These are phyloP conservation scores for Cephus sareptanus DNA, from an alignment of 2,888 invertebrate genomes.

Conservation along the genomic window DNA sequence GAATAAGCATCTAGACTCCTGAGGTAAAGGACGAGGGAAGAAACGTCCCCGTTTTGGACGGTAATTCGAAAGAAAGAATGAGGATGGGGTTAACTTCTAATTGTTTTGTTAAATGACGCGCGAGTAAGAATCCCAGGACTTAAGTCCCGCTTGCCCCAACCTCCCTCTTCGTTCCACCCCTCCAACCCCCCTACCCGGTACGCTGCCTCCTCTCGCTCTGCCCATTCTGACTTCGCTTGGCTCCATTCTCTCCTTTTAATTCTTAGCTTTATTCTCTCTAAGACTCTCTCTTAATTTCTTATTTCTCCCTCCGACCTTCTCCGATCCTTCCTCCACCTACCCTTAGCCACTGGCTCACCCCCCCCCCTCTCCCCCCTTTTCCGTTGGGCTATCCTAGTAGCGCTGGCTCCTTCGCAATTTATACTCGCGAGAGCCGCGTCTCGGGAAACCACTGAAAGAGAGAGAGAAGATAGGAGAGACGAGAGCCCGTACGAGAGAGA, in stretches of 20 bases:
- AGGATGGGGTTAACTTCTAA: constrained; percentile 66
- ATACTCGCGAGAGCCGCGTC: constrained; percentile 44
- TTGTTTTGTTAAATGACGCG: constrained; percentile 68
- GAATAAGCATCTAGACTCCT: constrained; percentile 34
- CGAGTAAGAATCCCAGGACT: constrained; percentile 66
- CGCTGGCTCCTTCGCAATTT: constrained; percentile 51
- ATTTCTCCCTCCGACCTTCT: constrained; percentile 51
- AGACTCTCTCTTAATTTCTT: constrained; percentile 67
- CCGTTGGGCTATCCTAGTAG: constrained; percentile 34
- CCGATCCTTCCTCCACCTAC: constrained; percentile 11
- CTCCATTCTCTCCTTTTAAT: constrained; percentile 54
- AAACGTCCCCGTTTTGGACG: not conserved
- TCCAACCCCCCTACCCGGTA: constrained; percentile 21
- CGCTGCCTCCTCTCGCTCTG: constrained; percentile 26
- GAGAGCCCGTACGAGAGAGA: constrained; percentile 43
- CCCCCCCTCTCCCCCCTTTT: constrained; percentile 37
- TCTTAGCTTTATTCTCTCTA: constrained; percentile 67
- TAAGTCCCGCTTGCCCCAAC: constrained; percentile 55
- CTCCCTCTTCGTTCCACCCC: constrained; percentile 22
- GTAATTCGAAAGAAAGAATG: constrained; percentile 5
- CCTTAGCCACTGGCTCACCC: constrained; percentile 11
- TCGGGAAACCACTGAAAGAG: constrained; percentile 24
- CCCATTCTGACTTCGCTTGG: constrained; percentile 20
- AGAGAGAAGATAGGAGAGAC: constrained; percentile 20
- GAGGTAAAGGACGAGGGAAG: not conserved